Evolutionary conservation across 1,140 invertebrate genomes (phyloP).

Genomic region (Pogonus chalceus): DNA sequence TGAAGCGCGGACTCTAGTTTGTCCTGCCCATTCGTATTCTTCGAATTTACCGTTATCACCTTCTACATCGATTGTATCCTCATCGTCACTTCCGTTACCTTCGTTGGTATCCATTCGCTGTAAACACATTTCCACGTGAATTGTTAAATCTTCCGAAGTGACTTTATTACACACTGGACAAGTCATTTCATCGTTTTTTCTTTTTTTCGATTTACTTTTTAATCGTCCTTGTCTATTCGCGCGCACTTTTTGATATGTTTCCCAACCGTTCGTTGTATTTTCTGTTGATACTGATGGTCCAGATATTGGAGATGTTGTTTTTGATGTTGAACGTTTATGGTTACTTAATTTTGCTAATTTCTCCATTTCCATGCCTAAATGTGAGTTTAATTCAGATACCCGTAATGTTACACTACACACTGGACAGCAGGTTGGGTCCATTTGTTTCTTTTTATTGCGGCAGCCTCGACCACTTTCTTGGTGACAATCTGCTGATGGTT

Average conservation of each 20-base stretch:
- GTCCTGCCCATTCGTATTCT: constrained; percentile 75
- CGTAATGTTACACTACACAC: constrained; percentile 68
- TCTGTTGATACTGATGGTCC: constrained; percentile 40
- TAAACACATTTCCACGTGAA: constrained; percentile 68
- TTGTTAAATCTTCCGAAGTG: constrained; percentile 59
- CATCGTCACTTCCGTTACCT: constrained; percentile 54
- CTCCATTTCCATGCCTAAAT: constrained; percentile 66
- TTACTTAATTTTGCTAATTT: constrained; percentile 51
- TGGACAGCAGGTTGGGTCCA: constrained; percentile 62
- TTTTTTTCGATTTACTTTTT: constrained; percentile 38
- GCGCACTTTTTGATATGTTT: constrained; percentile 65
- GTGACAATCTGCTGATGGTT: no score
- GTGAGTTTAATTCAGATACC: constrained; percentile 60
- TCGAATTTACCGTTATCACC: constrained; percentile 47
- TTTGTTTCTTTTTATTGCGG: constrained; percentile 33
- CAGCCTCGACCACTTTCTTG: constrained; percentile 33
- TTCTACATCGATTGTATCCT: constrained; percentile 59
- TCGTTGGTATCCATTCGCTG: constrained; percentile 40
- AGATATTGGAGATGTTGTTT: constrained; percentile 36
- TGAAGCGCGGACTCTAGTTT: constrained; percentile 59
- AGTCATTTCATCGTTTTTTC: constrained; percentile 50
- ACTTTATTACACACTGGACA: constrained; percentile 70
- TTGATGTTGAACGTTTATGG: constrained; percentile 26
- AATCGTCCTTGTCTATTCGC: constrained; percentile 55
- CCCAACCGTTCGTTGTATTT: constrained; percentile 51